These are phyloP conservation scores for Knipowitschia caucasica DNA, from an alignment of 2,797 vertebrate genomes.

Conservation along the genomic window DNA sequence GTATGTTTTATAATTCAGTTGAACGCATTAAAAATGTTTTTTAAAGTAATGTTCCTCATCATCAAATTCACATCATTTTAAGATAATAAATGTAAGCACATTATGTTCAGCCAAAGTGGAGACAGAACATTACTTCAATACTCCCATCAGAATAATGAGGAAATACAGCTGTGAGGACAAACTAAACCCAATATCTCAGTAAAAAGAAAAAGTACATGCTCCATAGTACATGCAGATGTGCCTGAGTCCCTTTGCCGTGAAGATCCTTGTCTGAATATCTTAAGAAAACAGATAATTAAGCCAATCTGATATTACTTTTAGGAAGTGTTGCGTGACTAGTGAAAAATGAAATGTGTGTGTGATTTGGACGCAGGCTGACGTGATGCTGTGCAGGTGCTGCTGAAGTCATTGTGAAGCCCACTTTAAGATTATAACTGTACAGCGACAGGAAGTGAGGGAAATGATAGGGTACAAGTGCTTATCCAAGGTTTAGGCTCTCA, in stretches of 20 bases:
- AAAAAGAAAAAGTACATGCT: conserved; percentile 26
- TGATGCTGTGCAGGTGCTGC: conserved; percentile 9
- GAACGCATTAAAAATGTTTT: conserved; percentile 13
- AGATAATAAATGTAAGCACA: conserved; percentile 55
- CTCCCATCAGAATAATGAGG: conserved; percentile 51
- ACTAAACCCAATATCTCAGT: conserved; percentile 34
- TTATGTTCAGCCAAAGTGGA: conserved; percentile 47
- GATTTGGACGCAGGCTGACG: conserved; percentile 12
- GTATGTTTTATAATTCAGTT: no score
- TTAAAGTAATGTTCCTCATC: conserved; percentile 42
- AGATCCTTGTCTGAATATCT: conserved; percentile 13
- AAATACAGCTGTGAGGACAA: conserved; percentile 53
- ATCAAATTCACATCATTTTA: conserved; percentile 30
- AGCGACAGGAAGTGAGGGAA: conserved; percentile 3
- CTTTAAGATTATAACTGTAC: conserved; percentile 7
- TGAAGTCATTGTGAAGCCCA: conserved; percentile 4
- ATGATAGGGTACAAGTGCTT: background rate
- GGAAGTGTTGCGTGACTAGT: conserved; percentile 3
- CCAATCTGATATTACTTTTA: conserved; percentile 6
- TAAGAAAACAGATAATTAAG: background rate
- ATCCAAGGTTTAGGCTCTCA: background rate
- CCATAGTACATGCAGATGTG: conserved; percentile 19
- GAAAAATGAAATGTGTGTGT: background rate
- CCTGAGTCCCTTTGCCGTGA: conserved; percentile 6
- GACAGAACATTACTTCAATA: conserved; percentile 28